phyloP scores from a whole-genome alignment of 2,797 vertebrate genomes.

The Euthynnus affinis region DNA sequence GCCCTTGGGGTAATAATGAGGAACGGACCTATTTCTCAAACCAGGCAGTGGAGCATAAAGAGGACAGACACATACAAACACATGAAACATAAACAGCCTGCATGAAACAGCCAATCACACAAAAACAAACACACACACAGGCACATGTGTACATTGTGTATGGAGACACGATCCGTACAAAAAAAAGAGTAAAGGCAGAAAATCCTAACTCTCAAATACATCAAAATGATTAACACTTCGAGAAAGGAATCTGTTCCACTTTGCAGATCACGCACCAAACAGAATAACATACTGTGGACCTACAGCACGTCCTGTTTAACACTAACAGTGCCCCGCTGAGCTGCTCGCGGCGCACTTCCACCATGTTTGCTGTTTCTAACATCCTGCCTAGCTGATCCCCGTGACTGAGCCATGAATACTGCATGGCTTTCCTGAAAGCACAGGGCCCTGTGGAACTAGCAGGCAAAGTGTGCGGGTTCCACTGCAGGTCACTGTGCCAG shows the following conservation, averaged over 20 bases:
- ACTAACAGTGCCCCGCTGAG: conserved; percentile 44
- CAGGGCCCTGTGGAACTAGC: conserved; percentile 73
- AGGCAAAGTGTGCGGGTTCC: conserved; percentile 74
- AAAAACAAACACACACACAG: conserved; percentile 13
- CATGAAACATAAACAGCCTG: conserved; percentile 33
- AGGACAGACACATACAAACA: conserved; percentile 60
- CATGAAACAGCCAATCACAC: conserved; percentile 23
- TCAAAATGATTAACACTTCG: conserved; percentile 33
- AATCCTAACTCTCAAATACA: conserved; percentile 29
- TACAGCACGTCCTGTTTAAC: conserved; percentile 49
- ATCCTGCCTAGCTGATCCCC: conserved; percentile 45
- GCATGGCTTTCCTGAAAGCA: conserved; percentile 79
- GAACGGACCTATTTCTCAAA: conserved; percentile 68
- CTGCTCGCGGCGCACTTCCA: conserved; percentile 52
- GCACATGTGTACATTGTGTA: not conserved
- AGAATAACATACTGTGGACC: conserved; percentile 29
- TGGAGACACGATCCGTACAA: not conserved
- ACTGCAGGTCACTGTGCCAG: conserved; percentile 80
- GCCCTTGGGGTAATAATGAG: conserved; percentile 71
- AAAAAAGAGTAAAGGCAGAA: conserved; percentile 1
- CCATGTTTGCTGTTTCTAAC: conserved; percentile 40
- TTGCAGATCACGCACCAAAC: conserved; percentile 42
- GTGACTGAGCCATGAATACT: conserved; percentile 80
- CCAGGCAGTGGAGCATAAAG: conserved; percentile 63
- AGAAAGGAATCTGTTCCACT: conserved; percentile 21